Evolutionary conservation across 1,140 invertebrate genomes (phyloP).

Genomic region (Tenebrio molitor): DNA sequence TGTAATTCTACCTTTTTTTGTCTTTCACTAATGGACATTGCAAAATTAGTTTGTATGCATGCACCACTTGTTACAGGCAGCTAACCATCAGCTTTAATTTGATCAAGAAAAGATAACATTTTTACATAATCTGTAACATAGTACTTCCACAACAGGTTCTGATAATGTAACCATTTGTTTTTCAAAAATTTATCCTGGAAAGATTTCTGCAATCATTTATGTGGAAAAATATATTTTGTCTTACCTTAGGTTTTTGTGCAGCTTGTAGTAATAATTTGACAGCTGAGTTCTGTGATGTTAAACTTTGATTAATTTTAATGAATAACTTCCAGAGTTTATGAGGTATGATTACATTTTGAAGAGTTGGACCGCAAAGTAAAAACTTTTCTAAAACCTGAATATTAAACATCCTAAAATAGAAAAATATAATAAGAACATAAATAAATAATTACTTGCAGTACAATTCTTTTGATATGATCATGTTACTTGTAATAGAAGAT

Average conservation of each 20-base stretch:
- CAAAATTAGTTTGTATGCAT: too few relatives aligned
- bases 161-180: constrained; percentile 50
- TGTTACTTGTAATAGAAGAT: neutral
- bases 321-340: constrained; percentile 16
- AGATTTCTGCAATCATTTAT: neutral
- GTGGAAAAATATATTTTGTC: neutral
- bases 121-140: constrained; percentile 26
- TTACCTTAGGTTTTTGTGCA: constrained; percentile 6
- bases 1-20: too few relatives aligned
- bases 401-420: constrained; percentile 44
- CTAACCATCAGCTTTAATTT: constrained; percentile 20
- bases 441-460: neutral
- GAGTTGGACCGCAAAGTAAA: constrained; percentile 52
- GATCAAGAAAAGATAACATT: constrained; percentile 27
- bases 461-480: neutral
- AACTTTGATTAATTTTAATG: neutral
- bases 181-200: neutral
- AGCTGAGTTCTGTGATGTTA: neutral
- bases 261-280: neutral
- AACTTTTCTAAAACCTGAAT: constrained; percentile 48
- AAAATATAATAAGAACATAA: too few relatives aligned
- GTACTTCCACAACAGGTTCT: constrained; percentile 23
- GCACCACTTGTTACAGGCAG: too few relatives aligned
- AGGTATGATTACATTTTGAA: constrained; percentile 50
- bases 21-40: too few relatives aligned